Evolutionary conservation across 2,113 vertebrate genomes (phyloP), one percentile per base, ranked within the genome.

Genomic region (Meleagris gallopavo): DNA sequence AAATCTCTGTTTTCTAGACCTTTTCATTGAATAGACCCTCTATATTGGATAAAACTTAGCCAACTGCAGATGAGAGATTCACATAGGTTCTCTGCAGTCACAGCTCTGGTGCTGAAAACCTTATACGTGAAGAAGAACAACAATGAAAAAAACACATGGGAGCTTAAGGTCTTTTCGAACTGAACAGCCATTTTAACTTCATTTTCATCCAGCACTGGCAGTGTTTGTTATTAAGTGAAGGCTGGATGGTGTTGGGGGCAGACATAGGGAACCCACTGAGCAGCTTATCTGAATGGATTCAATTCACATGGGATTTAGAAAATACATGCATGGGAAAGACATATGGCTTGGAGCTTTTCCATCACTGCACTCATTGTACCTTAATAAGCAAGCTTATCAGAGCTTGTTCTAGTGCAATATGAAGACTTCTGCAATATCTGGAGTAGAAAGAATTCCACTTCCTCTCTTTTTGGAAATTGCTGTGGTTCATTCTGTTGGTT

Each of bases 171-270:
- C 54, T 88, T 54, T 75, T 58, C 40, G 30, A 20, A 57, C 22
- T 27, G 62, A 70, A 40, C 25, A 11, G 27, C n/a, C 3, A 0
- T 40, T 81, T 83, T 67, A 52, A 43, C 40, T 46, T 75, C 9
- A 64, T 87, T 84, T 90, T 24, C 1, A 0, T 46, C 52, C 2
- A 6, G 4, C 2, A 0, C 3, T 88, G 73, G 9, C 46, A 10
- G 5, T 61, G 24, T 18, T 38, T 36, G 22, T 65, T 65, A 4
- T 50, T 60, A 25, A 1, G 10, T 67, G 54, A 77, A 48, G 36
- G 38, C 27, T n/a, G 8, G 0, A 5, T 12, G 22, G 36, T 7
- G 3, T 16, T 41, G 15, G 29, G 46, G 10, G 19, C 40, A 57
- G 36, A 30, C 13, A 9, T 43, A 46, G 43, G 22, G 15, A 87